Evolutionary conservation across 2,888 invertebrate species (phyloP).

Genomic region (Halictus quadricinctus): DNA sequence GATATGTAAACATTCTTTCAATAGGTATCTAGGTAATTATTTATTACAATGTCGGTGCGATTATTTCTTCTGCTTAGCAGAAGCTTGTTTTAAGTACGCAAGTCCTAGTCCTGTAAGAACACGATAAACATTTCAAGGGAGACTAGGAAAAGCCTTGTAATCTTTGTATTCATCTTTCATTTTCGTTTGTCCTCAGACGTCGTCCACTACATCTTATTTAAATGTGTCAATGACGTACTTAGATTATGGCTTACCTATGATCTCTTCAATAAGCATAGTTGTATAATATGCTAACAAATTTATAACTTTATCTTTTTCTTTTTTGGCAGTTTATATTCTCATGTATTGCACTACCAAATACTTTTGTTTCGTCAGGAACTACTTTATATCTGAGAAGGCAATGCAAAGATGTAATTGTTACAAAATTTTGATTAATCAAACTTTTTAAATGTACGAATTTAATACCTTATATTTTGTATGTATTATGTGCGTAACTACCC

Average conservation of each 20-base stretch:
- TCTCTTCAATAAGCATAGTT: slow-evolving; percentile 68
- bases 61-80: slow-evolving; percentile 62
- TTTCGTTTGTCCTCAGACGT: slow-evolving; percentile 28
- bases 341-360: slow-evolving; percentile 52
- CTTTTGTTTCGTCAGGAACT: slow-evolving; percentile 48
- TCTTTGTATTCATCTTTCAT: slow-evolving; percentile 39
- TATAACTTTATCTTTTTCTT: slow-evolving; percentile 54
- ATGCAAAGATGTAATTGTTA: slow-evolving; percentile 64
- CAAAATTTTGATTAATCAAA: slow-evolving; percentile 58
- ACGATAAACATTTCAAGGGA: slow-evolving; percentile 53
- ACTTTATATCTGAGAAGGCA: slow-evolving; percentile 56
- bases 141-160: slow-evolving; percentile 53
- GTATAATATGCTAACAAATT: slow-evolving; percentile 65
- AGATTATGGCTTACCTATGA: slow-evolving; percentile 71
- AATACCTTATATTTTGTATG: slow-evolving; percentile 64
- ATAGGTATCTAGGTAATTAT: slow-evolving; percentile 68
- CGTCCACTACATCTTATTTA: slow-evolving; percentile 51
- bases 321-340: slow-evolving; percentile 59
- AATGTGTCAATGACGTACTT: slow-evolving; percentile 64
- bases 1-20: slow-evolving; percentile 67
- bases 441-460: slow-evolving; percentile 56
- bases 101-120: slow-evolving; percentile 64
- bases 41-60: slow-evolving; percentile 69
- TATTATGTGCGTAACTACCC: slow-evolving; percentile 47
- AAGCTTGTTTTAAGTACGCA: slow-evolving; percentile 67